Conservation (phyloP, 2,113 vertebrate species). For the Rhinichthys klamathensis region DNA sequence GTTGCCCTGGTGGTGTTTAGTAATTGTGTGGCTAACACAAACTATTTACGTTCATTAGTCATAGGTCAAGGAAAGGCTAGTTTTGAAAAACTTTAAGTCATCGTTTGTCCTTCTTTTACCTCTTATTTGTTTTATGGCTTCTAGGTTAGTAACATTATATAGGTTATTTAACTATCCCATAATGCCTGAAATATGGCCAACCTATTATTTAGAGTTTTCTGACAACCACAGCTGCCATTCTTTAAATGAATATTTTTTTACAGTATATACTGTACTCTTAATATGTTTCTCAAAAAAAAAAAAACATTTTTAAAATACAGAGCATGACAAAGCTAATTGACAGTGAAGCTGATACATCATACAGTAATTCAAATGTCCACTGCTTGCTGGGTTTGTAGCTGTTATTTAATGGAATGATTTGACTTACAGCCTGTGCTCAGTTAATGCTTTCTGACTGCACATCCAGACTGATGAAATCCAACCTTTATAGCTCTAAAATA, state of each 20-base stretch:
- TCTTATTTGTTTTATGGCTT: neutral
- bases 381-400: neutral
- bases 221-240: neutral
- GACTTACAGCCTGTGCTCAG: slow-evolving; percentile 6
- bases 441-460: slow-evolving; percentile 20
- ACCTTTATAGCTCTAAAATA: slow-evolving; percentile 36
- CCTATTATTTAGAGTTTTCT: neutral
- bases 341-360: neutral
- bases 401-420: slow-evolving; percentile 18
- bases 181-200: neutral
- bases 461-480: slow-evolving; percentile 29
- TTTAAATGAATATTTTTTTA: neutral
- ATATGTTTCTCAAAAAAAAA: too few species aligned
- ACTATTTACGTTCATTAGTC: slow-evolving; percentile 5
- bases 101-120: neutral
- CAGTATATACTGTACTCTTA: neutral
- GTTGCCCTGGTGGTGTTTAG: neutral
- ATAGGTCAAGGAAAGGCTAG: neutral
- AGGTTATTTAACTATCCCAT: neutral
- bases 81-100: neutral
- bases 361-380: neutral
- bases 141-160: neutral
- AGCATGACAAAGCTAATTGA: neutral
- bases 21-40: neutral
- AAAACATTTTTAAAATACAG: neutral